Conservation (phyloP, 2,888 invertebrate species). For the Pseudococcus jackbeardsleyi region DNA sequence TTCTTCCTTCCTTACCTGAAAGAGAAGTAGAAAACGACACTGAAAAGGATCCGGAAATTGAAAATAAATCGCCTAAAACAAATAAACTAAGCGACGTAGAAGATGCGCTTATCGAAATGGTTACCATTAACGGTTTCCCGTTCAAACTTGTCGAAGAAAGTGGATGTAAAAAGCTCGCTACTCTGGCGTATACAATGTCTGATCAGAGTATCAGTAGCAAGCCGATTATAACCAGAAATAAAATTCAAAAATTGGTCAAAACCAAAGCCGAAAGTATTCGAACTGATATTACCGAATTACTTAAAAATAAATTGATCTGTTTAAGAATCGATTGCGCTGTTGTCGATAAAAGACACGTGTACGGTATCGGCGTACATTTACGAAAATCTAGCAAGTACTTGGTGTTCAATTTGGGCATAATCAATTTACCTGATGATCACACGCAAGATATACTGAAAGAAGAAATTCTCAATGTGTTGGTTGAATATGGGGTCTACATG, state of each 20-base stretch:
- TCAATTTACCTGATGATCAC: slow-evolving; percentile 28
- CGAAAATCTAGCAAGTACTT: background rate
- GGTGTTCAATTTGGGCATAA: background rate
- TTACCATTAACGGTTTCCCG: slow-evolving; percentile 4
- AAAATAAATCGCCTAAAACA: background rate
- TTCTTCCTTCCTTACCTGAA: background rate
- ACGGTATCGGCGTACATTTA: slow-evolving; percentile 21
- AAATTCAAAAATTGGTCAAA: slow-evolving; percentile 12
- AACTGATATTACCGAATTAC: background rate
- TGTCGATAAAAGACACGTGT: slow-evolving; percentile 14
- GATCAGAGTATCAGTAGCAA: background rate
- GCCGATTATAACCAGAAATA: background rate
- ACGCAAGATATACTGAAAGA: slow-evolving; percentile 27
- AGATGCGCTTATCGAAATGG: background rate
- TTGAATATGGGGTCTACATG: background rate
- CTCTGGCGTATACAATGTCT: background rate
- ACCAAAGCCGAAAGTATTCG: slow-evolving; percentile 24
- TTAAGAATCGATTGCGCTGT: slow-evolving; percentile 37
- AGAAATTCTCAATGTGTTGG: slow-evolving; percentile 25
- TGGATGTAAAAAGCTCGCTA: background rate
- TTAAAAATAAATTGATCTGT: background rate
- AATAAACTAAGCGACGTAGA: background rate
- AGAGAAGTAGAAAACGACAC: background rate
- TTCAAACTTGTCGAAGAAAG: slow-evolving; percentile 14
- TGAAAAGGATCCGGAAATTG: background rate